These are phyloP conservation scores for Dendronephthya gigantea DNA, from an alignment of 64 coral and sea anemone species.

Conservation along the genomic window DNA sequence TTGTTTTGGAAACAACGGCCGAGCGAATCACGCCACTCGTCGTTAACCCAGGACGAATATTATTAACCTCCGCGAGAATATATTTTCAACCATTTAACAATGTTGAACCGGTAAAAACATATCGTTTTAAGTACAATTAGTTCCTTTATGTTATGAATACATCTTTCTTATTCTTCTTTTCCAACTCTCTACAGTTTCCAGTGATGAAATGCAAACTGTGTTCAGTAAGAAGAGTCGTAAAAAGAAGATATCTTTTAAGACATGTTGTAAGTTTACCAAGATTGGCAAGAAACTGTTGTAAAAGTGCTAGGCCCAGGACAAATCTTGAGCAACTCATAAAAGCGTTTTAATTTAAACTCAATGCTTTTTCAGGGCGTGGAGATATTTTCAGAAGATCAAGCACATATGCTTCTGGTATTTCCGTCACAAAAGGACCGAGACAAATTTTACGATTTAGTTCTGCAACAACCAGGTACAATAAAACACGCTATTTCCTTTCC, in stretches of 20 bases:
- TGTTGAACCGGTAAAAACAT: constrained; percentile 74
- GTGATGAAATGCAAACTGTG: constrained; percentile 90
- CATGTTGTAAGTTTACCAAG: constrained; percentile 58
- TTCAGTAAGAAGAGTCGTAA: constrained; percentile 80
- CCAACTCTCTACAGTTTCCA: constrained; percentile 38
- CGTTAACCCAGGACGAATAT: constrained; percentile 83
- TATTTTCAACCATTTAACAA: constrained; percentile 99
- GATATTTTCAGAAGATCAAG: constrained; percentile 83
- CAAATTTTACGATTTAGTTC: constrained; percentile 71
- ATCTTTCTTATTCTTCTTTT: neutral
- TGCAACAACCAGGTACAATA: constrained; percentile 65
- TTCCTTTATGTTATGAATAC: neutral
- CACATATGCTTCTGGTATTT: constrained; percentile 88
- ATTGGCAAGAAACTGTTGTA: neutral
- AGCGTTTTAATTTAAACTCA: neutral
- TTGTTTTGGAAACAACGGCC: constrained; percentile 90
- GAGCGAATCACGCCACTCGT: constrained; percentile 94
- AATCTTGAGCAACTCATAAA: too few relatives aligned
- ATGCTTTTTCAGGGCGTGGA: constrained; percentile 63
- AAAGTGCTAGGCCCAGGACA: too few relatives aligned
- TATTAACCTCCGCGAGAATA: constrained; percentile 74
- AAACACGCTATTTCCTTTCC: too few relatives aligned
- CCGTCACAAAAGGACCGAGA: constrained; percentile 74
- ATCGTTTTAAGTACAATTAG: neutral
- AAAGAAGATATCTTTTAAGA: constrained; percentile 89